These are phyloP conservation scores for Lepidurus packardi DNA, from an alignment of 1,140 invertebrate genomes.

Conservation along the genomic window DNA sequence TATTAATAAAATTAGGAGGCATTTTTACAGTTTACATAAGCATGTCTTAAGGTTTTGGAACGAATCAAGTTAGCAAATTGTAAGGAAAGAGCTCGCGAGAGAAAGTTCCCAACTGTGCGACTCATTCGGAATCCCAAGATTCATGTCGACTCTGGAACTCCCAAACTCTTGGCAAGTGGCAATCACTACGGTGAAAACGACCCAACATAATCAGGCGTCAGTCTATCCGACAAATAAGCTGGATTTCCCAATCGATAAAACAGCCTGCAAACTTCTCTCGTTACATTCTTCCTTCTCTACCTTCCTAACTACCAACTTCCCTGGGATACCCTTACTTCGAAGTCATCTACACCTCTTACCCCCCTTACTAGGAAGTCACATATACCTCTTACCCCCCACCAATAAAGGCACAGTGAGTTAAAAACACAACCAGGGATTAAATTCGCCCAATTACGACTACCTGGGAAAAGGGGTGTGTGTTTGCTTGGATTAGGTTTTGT, in stretches of 20 bases:
- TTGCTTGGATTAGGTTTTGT: background rate
- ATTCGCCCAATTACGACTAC: background rate
- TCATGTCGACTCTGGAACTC: background rate
- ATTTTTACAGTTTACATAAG: no score
- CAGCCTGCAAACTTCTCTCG: background rate
- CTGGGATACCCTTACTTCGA: background rate
- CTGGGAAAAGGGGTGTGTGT: background rate
- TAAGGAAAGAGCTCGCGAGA: background rate
- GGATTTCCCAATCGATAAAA: conserved; percentile 16
- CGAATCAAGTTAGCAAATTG: no score
- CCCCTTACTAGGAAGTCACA: background rate
- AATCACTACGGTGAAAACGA: background rate
- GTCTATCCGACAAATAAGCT: background rate
- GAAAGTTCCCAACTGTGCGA: background rate
- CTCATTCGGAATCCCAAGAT: background rate
- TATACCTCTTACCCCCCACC: background rate
- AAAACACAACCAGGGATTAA: background rate
- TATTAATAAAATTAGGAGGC: no score
- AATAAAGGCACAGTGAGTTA: background rate
- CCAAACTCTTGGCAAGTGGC: background rate
- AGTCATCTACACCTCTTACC: background rate
- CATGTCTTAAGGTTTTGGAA: no score
- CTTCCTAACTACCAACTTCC: background rate
- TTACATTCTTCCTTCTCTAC: background rate
- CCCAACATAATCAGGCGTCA: background rate